Base-by-base conservation (phyloP, 1,140 invertebrate genomes). In the Rhysida immarginata region DNA sequence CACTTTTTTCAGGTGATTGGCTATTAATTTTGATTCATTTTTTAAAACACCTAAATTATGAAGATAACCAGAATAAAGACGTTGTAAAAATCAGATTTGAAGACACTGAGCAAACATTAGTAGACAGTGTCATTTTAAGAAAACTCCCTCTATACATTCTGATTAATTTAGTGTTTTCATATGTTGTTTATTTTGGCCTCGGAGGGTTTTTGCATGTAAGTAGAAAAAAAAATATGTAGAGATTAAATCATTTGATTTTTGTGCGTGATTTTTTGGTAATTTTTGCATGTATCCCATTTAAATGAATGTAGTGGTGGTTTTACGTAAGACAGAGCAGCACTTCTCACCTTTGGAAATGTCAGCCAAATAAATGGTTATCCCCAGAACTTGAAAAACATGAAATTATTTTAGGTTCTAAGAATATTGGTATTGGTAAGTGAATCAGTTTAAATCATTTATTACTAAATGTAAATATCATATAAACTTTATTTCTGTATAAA, bases 321-420 rank as follows among this genome's bases (percentile, higher is more conserved):
- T 83, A 83, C 67, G 70, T 81, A 1, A 66, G 73, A 0, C 74
- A 77, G 65, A 65, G 77, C 0, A 73, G 81, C 61, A 59, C 65
- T 2, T 66, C 82, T 0, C 68, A 80, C 41, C 76, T 81, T 59
- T 85, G 83, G 83, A 85, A 85, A 68, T 80, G 82, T 58, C 83
- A 85, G 61, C 82, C 82, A 0, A 73, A 74, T 13, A 81, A 81
- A 60, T 84, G 78, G 75, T 60, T 84, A 1, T 68, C 76, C 0
- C 76, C 78, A 1, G 77, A 82, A 49, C 63, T 83, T 27, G 81
- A 84, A 64, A 69, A 75, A 16, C 78, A 84, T 59, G 81, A 83
- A 66, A 81, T 85, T 41, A 71, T 81, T 44, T 59, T 80, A 2
- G 82, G 82, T 1, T 76, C 74, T 0, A 43, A 77, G 0, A 78